phyloP scores from a whole-genome alignment of 2,113 vertebrate genomes.

The Istiophorus platypterus region DNA sequence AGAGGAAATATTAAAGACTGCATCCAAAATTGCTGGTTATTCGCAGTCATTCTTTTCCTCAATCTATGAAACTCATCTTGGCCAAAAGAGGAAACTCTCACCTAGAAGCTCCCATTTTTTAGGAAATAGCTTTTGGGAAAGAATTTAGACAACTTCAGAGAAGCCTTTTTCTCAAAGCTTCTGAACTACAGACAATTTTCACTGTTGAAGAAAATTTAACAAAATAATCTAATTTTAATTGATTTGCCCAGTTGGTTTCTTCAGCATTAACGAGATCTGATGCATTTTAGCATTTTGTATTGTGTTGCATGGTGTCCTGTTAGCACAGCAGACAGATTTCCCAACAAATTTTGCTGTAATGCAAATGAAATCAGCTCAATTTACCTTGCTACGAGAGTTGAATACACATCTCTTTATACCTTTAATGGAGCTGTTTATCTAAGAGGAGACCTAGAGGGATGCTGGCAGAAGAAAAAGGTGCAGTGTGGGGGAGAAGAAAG shows the following conservation, averaged over 20 bases:
- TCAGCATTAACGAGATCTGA: background rate
- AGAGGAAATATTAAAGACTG: slow-evolving; percentile 6
- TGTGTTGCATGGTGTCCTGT: background rate
- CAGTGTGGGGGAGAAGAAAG: slow-evolving; percentile 13
- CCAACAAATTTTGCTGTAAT: background rate
- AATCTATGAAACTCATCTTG: background rate
- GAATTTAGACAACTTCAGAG: slow-evolving; percentile 1
- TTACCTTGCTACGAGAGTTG: background rate
- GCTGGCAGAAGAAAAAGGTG: background rate
- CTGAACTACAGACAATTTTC: background rate
- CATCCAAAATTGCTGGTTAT: slow-evolving; percentile 2
- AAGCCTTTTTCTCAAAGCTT: background rate
- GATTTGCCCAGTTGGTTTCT: background rate
- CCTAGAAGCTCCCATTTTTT: background rate
- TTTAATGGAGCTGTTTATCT: background rate
- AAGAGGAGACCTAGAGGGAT: background rate
- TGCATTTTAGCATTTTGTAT: background rate
- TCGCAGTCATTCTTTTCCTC: background rate
- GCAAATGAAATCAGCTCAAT: background rate
- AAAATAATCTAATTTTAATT: background rate
- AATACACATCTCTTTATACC: background rate
- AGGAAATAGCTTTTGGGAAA: background rate
- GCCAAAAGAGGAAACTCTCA: slow-evolving; percentile 11
- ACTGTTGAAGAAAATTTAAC: background rate
- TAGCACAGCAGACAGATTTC: background rate